Percentiles rank a stretch among this genome's conserved stretches.
Conservation (phyloP, 2,113 vertebrate genomes). For the Panurus biarmicus region DNA sequence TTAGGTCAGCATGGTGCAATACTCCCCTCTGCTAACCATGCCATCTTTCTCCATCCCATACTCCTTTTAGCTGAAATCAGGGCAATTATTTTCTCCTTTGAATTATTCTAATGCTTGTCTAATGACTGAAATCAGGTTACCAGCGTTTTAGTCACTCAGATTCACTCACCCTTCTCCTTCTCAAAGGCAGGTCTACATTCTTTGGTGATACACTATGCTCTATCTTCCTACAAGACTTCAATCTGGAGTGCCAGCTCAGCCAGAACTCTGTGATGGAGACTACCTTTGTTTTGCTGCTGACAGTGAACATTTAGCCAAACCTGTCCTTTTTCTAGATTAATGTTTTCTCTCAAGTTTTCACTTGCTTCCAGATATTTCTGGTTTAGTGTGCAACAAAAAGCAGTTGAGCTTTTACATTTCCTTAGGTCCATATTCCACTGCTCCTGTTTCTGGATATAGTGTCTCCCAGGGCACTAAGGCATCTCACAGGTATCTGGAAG, state of each 20-base stretch:
- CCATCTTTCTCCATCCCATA: not conserved
- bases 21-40: not conserved
- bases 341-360: not conserved
- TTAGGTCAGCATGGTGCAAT: not conserved
- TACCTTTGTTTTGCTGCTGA: not conserved
- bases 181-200: not conserved
- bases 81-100: not conserved
- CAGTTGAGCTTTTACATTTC: not conserved
- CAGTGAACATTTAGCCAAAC: not conserved
- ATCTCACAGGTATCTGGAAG: not conserved
- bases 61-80: not conserved
- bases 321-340: not conserved
- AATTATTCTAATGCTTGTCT: not conserved
- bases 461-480: not conserved
- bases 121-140: not conserved
- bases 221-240: not conserved
- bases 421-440: not conserved
- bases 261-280: not conserved
- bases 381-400: not conserved
- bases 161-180: not conserved
- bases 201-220: not conserved
- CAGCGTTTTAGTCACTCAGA: not conserved
- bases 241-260: not conserved
- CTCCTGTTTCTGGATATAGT: not conserved
- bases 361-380: not conserved